These are phyloP conservation scores for Pitta sordida DNA, from an alignment of 2,113 vertebrate species.

Conservation along the genomic window DNA sequence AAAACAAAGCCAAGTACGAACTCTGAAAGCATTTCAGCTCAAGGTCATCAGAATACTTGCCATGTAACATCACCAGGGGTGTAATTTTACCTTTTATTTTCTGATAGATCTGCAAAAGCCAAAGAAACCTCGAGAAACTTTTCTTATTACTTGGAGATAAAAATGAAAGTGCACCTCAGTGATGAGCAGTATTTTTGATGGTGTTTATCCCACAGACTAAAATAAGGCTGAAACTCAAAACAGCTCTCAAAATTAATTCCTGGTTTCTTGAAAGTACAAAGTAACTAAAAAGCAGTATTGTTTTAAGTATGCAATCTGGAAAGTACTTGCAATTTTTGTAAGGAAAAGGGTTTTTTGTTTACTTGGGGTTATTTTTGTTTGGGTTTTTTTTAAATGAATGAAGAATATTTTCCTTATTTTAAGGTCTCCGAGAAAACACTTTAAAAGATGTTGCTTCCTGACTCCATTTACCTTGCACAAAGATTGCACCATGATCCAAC, in stretches of 20 bases:
- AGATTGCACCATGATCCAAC: neutral
- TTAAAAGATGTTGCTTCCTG: neutral
- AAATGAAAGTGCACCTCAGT: neutral
- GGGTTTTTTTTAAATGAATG: neutral
- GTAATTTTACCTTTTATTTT: neutral
- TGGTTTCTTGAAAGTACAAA: neutral
- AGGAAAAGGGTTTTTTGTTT: neutral
- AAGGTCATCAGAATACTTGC: slow-evolving; percentile 24
- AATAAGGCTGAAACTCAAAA: neutral
- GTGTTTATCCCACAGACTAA: neutral
- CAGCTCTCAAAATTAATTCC: neutral
- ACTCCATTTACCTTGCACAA: neutral
- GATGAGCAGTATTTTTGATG: neutral
- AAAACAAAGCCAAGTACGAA: slow-evolving; percentile 41
- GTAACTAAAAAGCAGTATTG: neutral
- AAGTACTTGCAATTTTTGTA: neutral
- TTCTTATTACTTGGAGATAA: neutral
- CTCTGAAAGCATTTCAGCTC: slow-evolving; percentile 24
- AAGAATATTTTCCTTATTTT: neutral
- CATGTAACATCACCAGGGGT: neutral
- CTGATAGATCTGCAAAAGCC: neutral
- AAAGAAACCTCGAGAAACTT: neutral
- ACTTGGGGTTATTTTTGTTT: neutral
- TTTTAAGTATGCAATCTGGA: neutral
- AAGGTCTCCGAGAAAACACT: neutral